Conservation (phyloP, 2,888 invertebrate genomes). For the Hyppa rectilinea region DNA sequence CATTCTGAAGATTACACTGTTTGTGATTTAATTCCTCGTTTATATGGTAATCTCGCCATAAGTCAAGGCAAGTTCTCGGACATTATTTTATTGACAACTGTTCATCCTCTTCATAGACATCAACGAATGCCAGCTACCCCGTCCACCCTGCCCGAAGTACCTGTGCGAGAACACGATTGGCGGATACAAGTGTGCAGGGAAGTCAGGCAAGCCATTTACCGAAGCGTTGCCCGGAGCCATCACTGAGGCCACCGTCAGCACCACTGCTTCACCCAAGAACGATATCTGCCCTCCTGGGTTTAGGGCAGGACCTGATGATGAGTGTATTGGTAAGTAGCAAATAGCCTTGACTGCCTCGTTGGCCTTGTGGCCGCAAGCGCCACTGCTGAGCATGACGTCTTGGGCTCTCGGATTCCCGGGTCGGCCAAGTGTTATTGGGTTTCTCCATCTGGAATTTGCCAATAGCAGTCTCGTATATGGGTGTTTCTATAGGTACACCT, state of each 20-base stretch:
- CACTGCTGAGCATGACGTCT: too few species aligned
- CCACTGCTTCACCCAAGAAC: constrained; percentile 71
- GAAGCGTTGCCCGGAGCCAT: constrained; percentile 74
- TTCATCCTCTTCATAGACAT: constrained; percentile 91
- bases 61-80: neutral
- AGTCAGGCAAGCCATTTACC: constrained; percentile 82
- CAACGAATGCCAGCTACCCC: constrained; percentile 94
- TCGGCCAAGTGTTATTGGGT: too few species aligned
- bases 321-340: constrained; percentile 86
- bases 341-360: too few species aligned
- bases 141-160: constrained; percentile 87
- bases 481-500: too few species aligned
- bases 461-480: too few species aligned
- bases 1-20: neutral
- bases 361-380: too few species aligned
- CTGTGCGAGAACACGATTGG: constrained; percentile 89
- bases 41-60: neutral
- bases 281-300: constrained; percentile 91
- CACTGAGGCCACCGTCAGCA: constrained; percentile 67
- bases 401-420: too few species aligned
- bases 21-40: neutral
- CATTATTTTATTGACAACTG: neutral
- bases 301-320: constrained; percentile 87
- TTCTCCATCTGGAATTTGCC: too few species aligned
- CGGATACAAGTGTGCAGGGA: constrained; percentile 87